Evolutionary conservation across 2,113 vertebrate genomes (phyloP).

Genomic region (Oryzias melastigma): DNA sequence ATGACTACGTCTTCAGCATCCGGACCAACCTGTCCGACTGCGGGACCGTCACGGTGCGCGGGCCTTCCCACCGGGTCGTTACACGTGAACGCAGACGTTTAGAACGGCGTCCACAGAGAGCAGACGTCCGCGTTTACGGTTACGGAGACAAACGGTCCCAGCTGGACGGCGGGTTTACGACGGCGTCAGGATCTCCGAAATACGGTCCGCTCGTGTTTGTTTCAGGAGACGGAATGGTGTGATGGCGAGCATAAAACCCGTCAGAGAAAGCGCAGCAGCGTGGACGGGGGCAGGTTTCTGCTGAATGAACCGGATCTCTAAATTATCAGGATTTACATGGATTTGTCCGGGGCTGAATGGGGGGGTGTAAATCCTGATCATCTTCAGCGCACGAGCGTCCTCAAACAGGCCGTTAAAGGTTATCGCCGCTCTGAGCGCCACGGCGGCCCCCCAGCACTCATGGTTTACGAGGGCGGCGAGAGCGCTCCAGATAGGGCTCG

Average conservation of each 20-base stretch:
- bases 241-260: slow-evolving; percentile 47
- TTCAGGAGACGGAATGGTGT: slow-evolving; percentile 4
- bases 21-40: slow-evolving; percentile 75
- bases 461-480: too few relatives aligned
- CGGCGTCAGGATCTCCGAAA: not conserved
- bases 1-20: slow-evolving; percentile 75
- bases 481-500: too few relatives aligned
- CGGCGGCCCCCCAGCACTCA: too few relatives aligned
- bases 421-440: slow-evolving; percentile 13
- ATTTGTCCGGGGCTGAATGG: slow-evolving; percentile 69
- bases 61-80: slow-evolving; percentile 9
- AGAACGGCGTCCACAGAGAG: slow-evolving; percentile 38
- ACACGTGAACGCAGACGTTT: slow-evolving; percentile 46
- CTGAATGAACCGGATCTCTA: slow-evolving; percentile 50
- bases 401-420: slow-evolving; percentile 65
- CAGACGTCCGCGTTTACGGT: slow-evolving; percentile 11
- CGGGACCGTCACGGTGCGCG: slow-evolving; percentile 64
- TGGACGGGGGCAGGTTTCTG: slow-evolving; percentile 5
- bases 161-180: too few relatives aligned
- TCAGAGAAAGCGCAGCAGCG: too few relatives aligned
- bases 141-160: slow-evolving; percentile 45
- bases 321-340: slow-evolving; percentile 76
- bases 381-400: slow-evolving; percentile 56
- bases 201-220: slow-evolving; percentile 4
- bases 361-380: slow-evolving; percentile 59